Conservation (phyloP, 2,113 vertebrate genomes). For the Neolamprologus longior region DNA sequence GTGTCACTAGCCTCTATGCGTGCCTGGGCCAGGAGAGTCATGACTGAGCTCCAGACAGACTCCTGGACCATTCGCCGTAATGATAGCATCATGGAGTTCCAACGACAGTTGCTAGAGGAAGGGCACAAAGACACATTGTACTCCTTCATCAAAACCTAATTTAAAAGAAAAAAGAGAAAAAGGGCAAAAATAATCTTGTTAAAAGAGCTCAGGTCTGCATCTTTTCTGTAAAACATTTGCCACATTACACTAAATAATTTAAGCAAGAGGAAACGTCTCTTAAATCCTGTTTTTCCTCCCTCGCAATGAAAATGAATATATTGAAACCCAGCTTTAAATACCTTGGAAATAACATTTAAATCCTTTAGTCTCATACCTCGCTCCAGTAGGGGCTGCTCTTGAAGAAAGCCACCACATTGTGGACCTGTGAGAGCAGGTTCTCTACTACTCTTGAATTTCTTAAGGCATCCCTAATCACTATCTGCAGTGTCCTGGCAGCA, state of each 20-base stretch:
- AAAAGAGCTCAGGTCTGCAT: background rate
- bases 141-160: constrained; percentile 56
- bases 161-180: background rate
- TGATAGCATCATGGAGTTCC: constrained; percentile 67
- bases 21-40: constrained; percentile 63
- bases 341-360: background rate
- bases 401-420: constrained; percentile 70
- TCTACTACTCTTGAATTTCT: constrained; percentile 69
- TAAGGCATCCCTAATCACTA: constrained; percentile 68
- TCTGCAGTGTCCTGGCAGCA: constrained; percentile 49
- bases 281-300: background rate
- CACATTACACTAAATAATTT: background rate
- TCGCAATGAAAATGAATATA: background rate
- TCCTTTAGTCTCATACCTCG: constrained; percentile 36
- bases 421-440: constrained; percentile 63
- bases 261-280: background rate
- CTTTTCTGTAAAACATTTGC: background rate
- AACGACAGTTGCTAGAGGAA: constrained; percentile 47
- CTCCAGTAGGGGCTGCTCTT: constrained; percentile 67
- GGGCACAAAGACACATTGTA: constrained; percentile 56
- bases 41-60: constrained; percentile 49
- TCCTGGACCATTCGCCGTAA: constrained; percentile 62
- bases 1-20: constrained; percentile 57
- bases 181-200: background rate
- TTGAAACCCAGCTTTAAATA: background rate